Base-by-base conservation (phyloP, 2,888 invertebrate species). In the Hirudinaria manillensis region DNA sequence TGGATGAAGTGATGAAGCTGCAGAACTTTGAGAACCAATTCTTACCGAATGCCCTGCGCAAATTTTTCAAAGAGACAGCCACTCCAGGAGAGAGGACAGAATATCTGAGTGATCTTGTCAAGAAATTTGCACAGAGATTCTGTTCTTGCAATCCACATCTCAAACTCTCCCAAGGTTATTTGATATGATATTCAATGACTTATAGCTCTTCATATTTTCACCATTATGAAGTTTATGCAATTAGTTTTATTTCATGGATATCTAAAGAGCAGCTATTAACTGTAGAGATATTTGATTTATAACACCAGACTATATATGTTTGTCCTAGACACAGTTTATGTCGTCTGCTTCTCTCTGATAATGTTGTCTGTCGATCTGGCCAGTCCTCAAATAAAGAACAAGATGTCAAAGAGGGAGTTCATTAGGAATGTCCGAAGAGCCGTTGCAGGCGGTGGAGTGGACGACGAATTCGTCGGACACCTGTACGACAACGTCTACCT, bases 341-440 rank as follows among this genome's bases (percentile, higher is more conserved):
- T 87, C 72, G 80, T 87, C 65, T 87, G 87, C 77, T 87, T 84
- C 81, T 87, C 87, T 0, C 82, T 87, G 72, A 87, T 87, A 76
- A 83, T 87, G 84, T 81, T 87, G 75, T 87, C 87, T 2, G 87
- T 87, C 6, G 87, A 87, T 79, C 82, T 87, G 36, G 81, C 83
- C 75, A 86, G 86, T 78, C 87, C 87, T 34, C 86, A 86, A 76
- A 85, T 87, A 75, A 87, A 87, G 80, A 87, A 87, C 83, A 87
- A 87, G 81, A 87, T 87, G 87, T 87, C 87, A 24, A 87, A 87
- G 79, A 81, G 87, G 70, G 87, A 87, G 79, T 87, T 87, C 78
- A 87, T 87, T 80, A 83, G 86, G 75, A 87, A 87, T 81, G 86
- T 87, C n/a, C 83, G 85, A n/a, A 82, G 85, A 68, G 87, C 87